Evolutionary conservation across 2,888 invertebrate genomes (phyloP), one percentile per base, ranked within the genome.

Genomic region (Acronicta aceris): DNA sequence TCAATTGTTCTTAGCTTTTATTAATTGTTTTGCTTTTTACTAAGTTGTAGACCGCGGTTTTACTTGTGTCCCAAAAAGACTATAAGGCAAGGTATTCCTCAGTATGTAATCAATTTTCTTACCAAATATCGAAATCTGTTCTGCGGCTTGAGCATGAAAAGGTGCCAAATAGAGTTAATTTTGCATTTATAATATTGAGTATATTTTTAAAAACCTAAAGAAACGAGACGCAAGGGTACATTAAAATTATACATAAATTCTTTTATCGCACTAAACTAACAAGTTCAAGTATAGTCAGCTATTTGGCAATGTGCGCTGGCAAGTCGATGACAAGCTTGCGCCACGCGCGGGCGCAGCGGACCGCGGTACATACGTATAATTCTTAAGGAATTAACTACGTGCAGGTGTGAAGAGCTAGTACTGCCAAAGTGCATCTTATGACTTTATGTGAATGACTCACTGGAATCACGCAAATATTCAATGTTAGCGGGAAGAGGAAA

Each of bases 271-370:
- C 46, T 57, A 71, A 74, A 71, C 57, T 48, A 45, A 55, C 70
- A 84, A 81, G 79, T 83, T 82, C 81, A 79, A 66, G 64, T 70
- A 70, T 75, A 69, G 63, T 54, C 43, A 76, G 75, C 59, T 71
- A 82, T 81, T 89, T 90, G 90, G 89, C 91, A 89, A 74, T 74
- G 65, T 60, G 55, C 64, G 71, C 82, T 90, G 91, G 90, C 91
- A 91, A 61, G 65, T 27, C 59, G 78, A 45, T 81, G 81, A 78
- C 80, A 79, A 79, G 71, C 63, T 85, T 86, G 82, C 86, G 79
- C 79, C 84, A 85, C 70, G 72, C 74, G 73, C 69, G 71, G 70
- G 68, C 67, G 65, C 75, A 49, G 30, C 79, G 65, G 75, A 66
- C 69, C 82, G 84, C 79, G 81, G 74, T 79, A 62, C 50, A 62